Evolutionary conservation across 53 echinoderm and acorn worm species (phyloP).

Genomic region (Echinometra lucunter): DNA sequence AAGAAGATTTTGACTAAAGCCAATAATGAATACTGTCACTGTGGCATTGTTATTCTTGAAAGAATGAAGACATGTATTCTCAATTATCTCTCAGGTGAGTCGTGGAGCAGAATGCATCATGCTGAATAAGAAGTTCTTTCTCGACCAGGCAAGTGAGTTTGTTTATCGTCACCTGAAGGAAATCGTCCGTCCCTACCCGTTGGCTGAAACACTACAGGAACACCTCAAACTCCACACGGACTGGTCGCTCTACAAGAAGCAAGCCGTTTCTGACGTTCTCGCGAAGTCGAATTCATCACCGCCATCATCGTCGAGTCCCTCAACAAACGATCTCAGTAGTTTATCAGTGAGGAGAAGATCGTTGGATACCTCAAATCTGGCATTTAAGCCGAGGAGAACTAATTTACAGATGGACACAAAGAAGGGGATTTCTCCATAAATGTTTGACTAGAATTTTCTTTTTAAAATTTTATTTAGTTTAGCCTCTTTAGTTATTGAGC

Average conservation of each 20-base stretch:
- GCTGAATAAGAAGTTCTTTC: conserved; percentile 79
- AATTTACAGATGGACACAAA: neutral
- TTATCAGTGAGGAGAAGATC: neutral
- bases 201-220: conserved; percentile 76
- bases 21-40: no score
- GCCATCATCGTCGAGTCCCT: neutral
- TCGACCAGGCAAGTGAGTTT: conserved; percentile 70
- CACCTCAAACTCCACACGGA: conserved; percentile 75
- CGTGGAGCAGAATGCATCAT: conserved; percentile 80
- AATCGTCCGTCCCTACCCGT: conserved; percentile 79
- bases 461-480: no score
- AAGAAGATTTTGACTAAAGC: no score
- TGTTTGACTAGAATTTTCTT: no score
- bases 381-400: conserved; percentile 30
- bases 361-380: neutral
- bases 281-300: neutral
- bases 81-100: conserved; percentile 72
- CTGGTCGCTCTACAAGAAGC: conserved; percentile 78
- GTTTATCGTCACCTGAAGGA: conserved; percentile 75
- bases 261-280: conserved; percentile 65
- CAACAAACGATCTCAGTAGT: neutral
- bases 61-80: neutral
- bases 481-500: no score
- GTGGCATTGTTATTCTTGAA: no score
- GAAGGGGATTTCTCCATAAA: neutral